Evolutionary conservation across 2,113 vertebrate genomes (phyloP).

Genomic region (Spea bombifrons): DNA sequence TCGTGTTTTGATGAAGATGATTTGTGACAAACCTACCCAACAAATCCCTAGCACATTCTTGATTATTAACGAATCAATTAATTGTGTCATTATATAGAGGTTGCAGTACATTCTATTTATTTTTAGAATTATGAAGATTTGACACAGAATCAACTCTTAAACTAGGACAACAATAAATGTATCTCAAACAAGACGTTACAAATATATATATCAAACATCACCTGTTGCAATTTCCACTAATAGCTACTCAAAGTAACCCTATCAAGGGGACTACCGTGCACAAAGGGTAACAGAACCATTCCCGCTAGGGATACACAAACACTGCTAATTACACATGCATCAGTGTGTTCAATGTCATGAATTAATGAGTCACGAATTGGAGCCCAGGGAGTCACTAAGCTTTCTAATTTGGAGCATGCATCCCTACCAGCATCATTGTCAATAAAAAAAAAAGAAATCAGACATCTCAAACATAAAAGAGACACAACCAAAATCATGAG

Average conservation of each 20-base stretch:
- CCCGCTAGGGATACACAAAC: conserved; percentile 45
- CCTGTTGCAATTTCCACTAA: no score
- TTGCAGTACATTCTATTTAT: no score
- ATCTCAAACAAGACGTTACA: no score
- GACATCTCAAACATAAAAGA: conserved; percentile 39
- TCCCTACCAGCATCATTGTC: conserved; percentile 47
- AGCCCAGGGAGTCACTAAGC: conserved; percentile 47
- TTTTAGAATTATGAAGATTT: no score
- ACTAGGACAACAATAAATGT: no score
- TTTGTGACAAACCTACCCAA: no score
- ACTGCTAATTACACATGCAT: conserved; percentile 49
- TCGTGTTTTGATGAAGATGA: no score
- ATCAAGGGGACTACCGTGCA: conserved; percentile 34
- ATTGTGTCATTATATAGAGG: no score
- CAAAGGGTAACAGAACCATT: conserved; percentile 43
- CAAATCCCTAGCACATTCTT: no score
- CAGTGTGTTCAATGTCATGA: conserved; percentile 46
- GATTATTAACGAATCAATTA: no score
- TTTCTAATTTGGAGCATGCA: conserved; percentile 48
- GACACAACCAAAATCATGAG: conserved; percentile 5
- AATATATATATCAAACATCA: no score
- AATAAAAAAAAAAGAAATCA: conserved; percentile 41
- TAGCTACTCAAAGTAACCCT: not conserved
- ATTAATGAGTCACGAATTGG: conserved; percentile 49
- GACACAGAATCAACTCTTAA: no score